These are phyloP conservation scores for Natrix natrix DNA, from an alignment of 2,797 vertebrate genomes.

Conservation along the genomic window DNA sequence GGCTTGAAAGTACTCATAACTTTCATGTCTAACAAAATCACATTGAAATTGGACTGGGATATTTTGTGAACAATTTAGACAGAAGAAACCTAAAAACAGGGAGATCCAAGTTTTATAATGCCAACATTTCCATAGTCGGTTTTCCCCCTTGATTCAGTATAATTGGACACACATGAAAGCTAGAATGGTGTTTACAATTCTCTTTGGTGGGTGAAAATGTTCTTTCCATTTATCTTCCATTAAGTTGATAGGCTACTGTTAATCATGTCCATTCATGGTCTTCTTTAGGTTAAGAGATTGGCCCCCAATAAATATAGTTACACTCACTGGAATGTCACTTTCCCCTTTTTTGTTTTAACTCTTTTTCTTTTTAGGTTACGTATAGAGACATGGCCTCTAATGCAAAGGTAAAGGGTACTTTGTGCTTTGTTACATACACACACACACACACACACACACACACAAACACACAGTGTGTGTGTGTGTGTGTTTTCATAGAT, in stretches of 20 bases:
- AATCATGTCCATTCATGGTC: neutral
- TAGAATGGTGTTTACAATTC: neutral
- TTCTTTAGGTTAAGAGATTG: neutral
- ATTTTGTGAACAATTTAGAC: neutral
- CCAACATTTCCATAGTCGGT: neutral
- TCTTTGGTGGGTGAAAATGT: neutral
- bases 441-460: too few species aligned
- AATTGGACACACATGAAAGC: neutral
- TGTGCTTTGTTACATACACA: neutral
- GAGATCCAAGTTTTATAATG: neutral
- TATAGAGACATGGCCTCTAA: constrained; percentile 18
- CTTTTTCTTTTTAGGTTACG: constrained; percentile 33
- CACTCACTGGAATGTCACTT: neutral
- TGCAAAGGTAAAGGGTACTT: constrained; percentile 25
- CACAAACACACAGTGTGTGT: too few species aligned
- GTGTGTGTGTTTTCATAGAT: too few species aligned
- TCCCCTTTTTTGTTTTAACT: constrained; percentile 35
- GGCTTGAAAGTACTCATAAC: too few species aligned
- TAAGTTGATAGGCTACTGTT: neutral
- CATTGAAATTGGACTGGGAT: neutral
- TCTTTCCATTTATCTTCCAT: neutral
- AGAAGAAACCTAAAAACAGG: neutral
- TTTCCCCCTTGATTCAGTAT: neutral
- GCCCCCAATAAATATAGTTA: neutral
- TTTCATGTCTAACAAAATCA: neutral